Evolutionary conservation across 53 echinoderm and acorn worm species (phyloP).

Genomic region (Luidia sarsii): DNA sequence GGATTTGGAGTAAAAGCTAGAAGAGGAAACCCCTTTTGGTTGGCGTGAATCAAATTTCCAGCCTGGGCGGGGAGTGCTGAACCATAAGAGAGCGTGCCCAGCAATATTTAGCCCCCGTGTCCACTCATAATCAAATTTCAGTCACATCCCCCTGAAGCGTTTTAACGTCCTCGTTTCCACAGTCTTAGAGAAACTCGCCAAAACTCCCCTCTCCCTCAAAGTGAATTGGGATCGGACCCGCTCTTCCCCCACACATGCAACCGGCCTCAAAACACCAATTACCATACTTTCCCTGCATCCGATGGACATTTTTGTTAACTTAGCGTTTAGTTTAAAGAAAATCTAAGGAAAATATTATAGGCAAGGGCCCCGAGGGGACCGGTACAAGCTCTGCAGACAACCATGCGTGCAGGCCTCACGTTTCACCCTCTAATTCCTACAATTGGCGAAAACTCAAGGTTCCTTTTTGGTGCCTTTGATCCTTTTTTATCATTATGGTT

Average conservation of each 20-base stretch:
- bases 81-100: constrained; percentile 16
- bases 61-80: not conserved
- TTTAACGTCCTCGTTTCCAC: not conserved
- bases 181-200: constrained; percentile 13
- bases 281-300: not conserved
- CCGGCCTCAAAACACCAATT: constrained; percentile 11
- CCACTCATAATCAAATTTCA: constrained; percentile 30
- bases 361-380: constrained; percentile 17
- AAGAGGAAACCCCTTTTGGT: constrained; percentile 19
- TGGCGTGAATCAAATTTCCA: too few species aligned
- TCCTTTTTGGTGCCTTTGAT: too few species aligned
- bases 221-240: constrained; percentile 18
- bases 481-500: too few species aligned
- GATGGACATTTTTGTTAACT: constrained; percentile 2
- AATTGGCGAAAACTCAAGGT: constrained; percentile 32
- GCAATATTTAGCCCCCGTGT: constrained; percentile 39
- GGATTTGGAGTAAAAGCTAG: too few species aligned
- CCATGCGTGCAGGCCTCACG: constrained; percentile 39
- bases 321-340: constrained; percentile 28
- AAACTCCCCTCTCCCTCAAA: constrained; percentile 5
- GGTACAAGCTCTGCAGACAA: constrained; percentile 6
- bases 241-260: not conserved
- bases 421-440: constrained; percentile 13
- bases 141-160: constrained; percentile 18
- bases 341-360: not conserved